Percentiles rank a stretch among this genome's conserved stretches.
phyloP scores from a whole-genome alignment of 2,797 vertebrate genomes.

The Helostoma temminkii region DNA sequence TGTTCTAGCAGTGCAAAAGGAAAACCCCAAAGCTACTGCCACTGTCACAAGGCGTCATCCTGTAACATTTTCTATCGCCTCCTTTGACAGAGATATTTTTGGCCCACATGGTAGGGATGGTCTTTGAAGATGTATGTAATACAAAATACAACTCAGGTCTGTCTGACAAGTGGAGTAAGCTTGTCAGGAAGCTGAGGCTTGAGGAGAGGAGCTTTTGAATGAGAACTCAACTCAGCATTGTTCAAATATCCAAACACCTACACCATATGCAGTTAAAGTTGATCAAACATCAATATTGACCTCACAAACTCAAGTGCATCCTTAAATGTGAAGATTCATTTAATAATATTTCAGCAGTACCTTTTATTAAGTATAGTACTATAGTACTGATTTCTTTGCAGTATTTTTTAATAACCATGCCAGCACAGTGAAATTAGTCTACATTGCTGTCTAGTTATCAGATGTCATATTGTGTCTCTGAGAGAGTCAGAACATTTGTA shows the following conservation, averaged over 20 bases:
- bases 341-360: background rate
- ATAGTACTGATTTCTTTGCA: background rate
- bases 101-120: conserved; percentile 54
- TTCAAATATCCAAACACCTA: conserved; percentile 48
- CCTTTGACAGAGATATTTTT: conserved; percentile 72
- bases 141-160: conserved; percentile 68
- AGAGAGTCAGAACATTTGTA: conserved; percentile 36
- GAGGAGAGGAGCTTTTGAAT: conserved; percentile 58
- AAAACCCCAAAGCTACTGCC: conserved; percentile 60
- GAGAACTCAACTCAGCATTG: conserved; percentile 45
- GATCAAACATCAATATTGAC: conserved; percentile 32
- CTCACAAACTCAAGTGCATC: conserved; percentile 11
- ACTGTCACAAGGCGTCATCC: conserved; percentile 51
- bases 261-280: conserved; percentile 29
- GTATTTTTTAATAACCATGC: conserved; percentile 1
- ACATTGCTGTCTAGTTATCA: background rate
- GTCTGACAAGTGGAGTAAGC: conserved; percentile 68
- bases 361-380: background rate
- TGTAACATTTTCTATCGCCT: conserved; percentile 74
- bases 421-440: conserved; percentile 2
- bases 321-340: conserved; percentile 7
- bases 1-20: conserved; percentile 45
- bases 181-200: conserved; percentile 48
- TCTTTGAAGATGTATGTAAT: conserved; percentile 62
- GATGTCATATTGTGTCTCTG: conserved; percentile 17